Evolutionary conservation across 2,797 vertebrate species (phyloP), one percentile per base, ranked within the genome.

Genomic region (Trematomus bernacchii): DNA sequence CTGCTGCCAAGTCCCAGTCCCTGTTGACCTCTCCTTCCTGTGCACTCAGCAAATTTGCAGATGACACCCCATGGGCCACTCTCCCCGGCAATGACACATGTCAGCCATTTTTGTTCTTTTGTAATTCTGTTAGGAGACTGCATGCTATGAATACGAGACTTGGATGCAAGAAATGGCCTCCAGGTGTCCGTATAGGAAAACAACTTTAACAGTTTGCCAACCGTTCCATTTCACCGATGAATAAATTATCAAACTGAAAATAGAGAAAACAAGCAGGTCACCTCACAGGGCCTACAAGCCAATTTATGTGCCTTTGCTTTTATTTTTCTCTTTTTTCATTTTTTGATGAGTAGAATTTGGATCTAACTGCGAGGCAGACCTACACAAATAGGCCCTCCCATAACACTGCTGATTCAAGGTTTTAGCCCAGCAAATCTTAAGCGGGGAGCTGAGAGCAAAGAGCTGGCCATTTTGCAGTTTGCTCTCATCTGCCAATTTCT

Each of bases 391-490:
- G 59, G 70, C 50, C 80, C 80, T 86, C 52, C 60, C 59, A 85
- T 85, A 67, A 85, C 82, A 87, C 83, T 92, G 91, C 93, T 93
- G 92, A 94, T 92, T 94, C 89, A 87, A 92, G 88, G 90, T 92
- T 93, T 93, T 85, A 89, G 86, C 79, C 61, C 77, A 86, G 89
- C 85, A 90, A 91, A 91, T 91, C 90, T 89, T 83, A 80, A 83
- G 85, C 83, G 83, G 87, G 51, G 88, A 90, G 85, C 86, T 86
- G 81, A 87, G 86, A 91, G 91, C 89, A 89, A 85, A 91, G 92
- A 91, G 91, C 84, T 92, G 90, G 90, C 91, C 91, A 94, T 93
- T 96, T 94, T 91, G 88, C 92, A 92, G 89, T 91, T 91, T 87
- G 82, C 88, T 91, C 91, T 92, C 88, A 91, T 91, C 91, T 95